Percentiles rank a stretch among this genome's conserved stretches.
phyloP scores from a whole-genome alignment of 2,113 vertebrate genomes.

The Penelope pileata region DNA sequence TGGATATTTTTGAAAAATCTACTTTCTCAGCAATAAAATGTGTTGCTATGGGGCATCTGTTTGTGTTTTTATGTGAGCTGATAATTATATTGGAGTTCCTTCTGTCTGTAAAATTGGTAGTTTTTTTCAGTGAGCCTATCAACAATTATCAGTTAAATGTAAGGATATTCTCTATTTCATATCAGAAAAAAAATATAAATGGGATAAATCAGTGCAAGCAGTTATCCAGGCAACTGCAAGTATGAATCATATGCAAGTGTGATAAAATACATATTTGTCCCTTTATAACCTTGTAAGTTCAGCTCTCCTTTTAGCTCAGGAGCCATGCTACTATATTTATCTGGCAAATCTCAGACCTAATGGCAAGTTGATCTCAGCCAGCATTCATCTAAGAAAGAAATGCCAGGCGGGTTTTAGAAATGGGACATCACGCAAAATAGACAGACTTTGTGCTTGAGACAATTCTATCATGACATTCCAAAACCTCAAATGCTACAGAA shows the following conservation, averaged over 20 bases:
- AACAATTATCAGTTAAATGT: neutral
- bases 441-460: neutral
- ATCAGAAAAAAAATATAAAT: neutral
- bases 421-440: neutral
- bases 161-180: neutral
- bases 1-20: constrained; percentile 45
- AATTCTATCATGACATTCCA: neutral
- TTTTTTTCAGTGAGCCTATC: neutral
- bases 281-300: neutral
- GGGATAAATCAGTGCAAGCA: neutral
- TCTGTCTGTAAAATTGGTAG: constrained; percentile 32
- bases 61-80: constrained; percentile 55
- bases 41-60: constrained; percentile 67
- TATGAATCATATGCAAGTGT: neutral
- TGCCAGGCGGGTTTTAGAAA: neutral
- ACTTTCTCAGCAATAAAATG: constrained; percentile 53
- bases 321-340: neutral
- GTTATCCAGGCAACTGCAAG: neutral
- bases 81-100: constrained; percentile 43
- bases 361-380: neutral
- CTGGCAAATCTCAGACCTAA: neutral
- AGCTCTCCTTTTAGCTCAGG: neutral
- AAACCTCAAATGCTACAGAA: neutral
- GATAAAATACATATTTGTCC: neutral
- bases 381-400: neutral